Base-by-base conservation (phyloP, 2,797 vertebrate species). In the Nasua narica region DNA sequence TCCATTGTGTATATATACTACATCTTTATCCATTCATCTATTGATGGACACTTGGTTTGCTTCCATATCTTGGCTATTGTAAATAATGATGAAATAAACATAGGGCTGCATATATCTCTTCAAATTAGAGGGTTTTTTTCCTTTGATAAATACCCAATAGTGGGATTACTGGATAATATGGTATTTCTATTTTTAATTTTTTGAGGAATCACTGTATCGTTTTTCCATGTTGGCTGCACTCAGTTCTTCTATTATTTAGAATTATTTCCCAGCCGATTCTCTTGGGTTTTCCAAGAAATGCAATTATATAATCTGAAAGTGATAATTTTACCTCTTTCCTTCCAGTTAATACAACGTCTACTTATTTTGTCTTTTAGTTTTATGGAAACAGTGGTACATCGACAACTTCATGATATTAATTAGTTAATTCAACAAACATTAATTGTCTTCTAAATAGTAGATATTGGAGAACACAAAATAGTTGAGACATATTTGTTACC, bases 311-410 rank as follows among this genome's bases (percentile, higher is more conserved):
- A 87, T 43, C 46, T 78, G n/a, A 88, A 69, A 93, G 48, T 69
- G 43, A 79, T 62, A 5, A 32, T 87, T 65, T 87, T 72, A 65
- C 6, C 18, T 29, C 46, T 97, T 48, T 95, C 37, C 32, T 97
- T 58, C 14, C 72, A 70, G 14, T 81, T 89, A 87, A 50, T 43
- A 27, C 43, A 74, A 83, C 4, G 58, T 72, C 48, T 83, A 46
- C 23, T 79, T 84, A 91, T 60, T 65, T 50, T 93, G 21, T 65
- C 48, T 95, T 94, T 95, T 83, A 90, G 32, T 88, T 56, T 91
- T 70, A 88, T 12, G 18, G 65, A 81, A 88, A 79, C 32, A 88
- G 13, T 58, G 62, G 27, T 56, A 43, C 23, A 25, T 1, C 76
- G 50, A 79, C 50, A 74, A 81, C 52, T 62, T 93, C 43, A 87